Evolutionary conservation across 2,797 vertebrate genomes (phyloP).

Genomic region (Scolopax rusticola): DNA sequence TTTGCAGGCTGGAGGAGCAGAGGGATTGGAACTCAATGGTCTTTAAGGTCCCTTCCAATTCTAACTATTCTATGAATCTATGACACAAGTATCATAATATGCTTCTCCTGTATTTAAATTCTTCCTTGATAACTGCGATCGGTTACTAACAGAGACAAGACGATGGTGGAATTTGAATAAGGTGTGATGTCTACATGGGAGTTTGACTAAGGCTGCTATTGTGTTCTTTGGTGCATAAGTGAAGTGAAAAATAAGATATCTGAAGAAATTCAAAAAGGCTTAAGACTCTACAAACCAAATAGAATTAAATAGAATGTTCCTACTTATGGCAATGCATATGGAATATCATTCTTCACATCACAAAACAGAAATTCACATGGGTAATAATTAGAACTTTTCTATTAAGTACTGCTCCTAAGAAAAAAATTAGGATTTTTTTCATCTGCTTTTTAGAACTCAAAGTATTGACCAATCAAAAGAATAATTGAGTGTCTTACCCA

Average conservation of each 20-base stretch:
- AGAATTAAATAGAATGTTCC: background rate
- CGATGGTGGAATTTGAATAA: background rate
- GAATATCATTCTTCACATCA: background rate
- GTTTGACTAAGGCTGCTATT: background rate
- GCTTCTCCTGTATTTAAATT: background rate
- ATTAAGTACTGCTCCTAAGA: background rate
- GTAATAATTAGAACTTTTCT: background rate
- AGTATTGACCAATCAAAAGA: background rate
- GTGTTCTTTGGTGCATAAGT: background rate
- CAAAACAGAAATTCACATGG: background rate
- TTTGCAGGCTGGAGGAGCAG: background rate
- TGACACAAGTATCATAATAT: background rate
- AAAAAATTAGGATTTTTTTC: background rate
- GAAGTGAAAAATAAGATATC: background rate
- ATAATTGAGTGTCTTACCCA: constrained; percentile 86
- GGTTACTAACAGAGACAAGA: background rate
- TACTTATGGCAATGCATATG: background rate
- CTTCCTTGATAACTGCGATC: background rate
- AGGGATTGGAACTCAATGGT: too few relatives aligned
- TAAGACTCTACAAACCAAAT: background rate
- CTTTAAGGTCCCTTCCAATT: too few relatives aligned
- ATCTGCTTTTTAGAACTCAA: background rate
- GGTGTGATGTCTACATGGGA: background rate
- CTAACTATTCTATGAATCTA: background rate
- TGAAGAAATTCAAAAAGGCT: background rate